These are phyloP conservation scores for Anguilla japonica DNA, from an alignment of 2,113 vertebrate genomes.

Conservation along the genomic window DNA sequence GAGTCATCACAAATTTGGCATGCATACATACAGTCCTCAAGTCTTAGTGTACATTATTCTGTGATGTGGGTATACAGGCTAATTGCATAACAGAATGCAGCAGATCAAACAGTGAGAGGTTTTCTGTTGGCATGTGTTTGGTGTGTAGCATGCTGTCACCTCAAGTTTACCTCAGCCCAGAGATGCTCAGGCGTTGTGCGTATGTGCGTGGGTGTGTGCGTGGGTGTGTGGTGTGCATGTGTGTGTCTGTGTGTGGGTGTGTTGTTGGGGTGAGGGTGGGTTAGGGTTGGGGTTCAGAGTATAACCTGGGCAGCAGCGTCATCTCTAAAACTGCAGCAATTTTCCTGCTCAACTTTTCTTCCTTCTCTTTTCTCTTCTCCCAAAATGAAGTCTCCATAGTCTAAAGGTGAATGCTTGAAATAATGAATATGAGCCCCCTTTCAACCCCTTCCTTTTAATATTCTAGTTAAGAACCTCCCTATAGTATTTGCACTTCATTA, in stretches of 20 bases:
- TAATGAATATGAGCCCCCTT: constrained; percentile 75
- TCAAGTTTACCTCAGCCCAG: constrained; percentile 9
- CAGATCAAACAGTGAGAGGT: not conserved
- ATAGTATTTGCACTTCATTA: constrained; percentile 80
- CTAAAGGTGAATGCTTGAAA: constrained; percentile 74
- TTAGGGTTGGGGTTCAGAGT: constrained; percentile 31
- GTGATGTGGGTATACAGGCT: not conserved
- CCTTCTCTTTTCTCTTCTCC: constrained; percentile 42
- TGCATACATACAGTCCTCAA: not conserved
- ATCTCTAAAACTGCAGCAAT: constrained; percentile 30
- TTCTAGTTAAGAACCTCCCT: constrained; percentile 74
- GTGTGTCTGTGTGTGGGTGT: constrained; percentile 34
- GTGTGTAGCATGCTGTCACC: not conserved
- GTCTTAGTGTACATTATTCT: not conserved
- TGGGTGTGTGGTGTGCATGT: not conserved
- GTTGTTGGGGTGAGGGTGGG: constrained; percentile 28
- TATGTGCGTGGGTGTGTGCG: not conserved
- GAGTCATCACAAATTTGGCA: not conserved
- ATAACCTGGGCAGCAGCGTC: constrained; percentile 46
- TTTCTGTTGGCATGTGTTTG: not conserved
- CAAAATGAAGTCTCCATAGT: constrained; percentile 63
- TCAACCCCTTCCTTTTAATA: constrained; percentile 68
- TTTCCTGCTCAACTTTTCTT: constrained; percentile 49
- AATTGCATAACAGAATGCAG: not conserved
- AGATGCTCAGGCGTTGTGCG: not conserved